phyloP scores from a whole-genome alignment of 2,888 invertebrate species.

The Eupithecia vulgata region DNA sequence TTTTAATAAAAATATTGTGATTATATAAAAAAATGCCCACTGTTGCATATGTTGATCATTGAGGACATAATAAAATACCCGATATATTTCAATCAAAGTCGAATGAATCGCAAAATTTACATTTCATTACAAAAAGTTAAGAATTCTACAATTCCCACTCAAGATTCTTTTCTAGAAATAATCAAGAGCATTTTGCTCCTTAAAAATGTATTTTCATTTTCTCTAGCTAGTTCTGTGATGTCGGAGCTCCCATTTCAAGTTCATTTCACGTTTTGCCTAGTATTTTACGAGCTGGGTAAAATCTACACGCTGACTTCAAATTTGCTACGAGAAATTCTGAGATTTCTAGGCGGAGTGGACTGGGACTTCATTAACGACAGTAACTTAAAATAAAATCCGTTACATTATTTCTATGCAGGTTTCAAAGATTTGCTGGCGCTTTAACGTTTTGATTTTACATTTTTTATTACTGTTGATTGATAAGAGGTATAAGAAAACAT shows the following conservation, averaged over 20 bases:
- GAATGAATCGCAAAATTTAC: neutral
- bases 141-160: neutral
- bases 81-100: neutral
- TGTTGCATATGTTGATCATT: neutral
- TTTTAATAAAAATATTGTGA: neutral
- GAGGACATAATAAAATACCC: neutral
- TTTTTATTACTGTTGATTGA: neutral
- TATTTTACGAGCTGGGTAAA: slow-evolving; percentile 23
- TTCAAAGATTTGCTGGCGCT: neutral
- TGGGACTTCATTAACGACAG: neutral
- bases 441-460: neutral
- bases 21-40: neutral
- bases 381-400: neutral
- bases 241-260: slow-evolving; percentile 23
- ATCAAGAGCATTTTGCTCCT: slow-evolving; percentile 14
- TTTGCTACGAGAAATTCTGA: slow-evolving; percentile 16
- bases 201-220: slow-evolving; percentile 31
- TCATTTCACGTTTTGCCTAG: slow-evolving; percentile 22
- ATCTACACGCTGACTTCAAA: slow-evolving; percentile 25
- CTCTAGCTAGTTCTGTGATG: slow-evolving; percentile 22
- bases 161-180: slow-evolving; percentile 12
- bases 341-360: slow-evolving; percentile 10
- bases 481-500: neutral
- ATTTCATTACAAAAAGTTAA: neutral
- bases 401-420: neutral